Conservation (phyloP, 2,888 invertebrate genomes). For the Hylaea fasciaria region DNA sequence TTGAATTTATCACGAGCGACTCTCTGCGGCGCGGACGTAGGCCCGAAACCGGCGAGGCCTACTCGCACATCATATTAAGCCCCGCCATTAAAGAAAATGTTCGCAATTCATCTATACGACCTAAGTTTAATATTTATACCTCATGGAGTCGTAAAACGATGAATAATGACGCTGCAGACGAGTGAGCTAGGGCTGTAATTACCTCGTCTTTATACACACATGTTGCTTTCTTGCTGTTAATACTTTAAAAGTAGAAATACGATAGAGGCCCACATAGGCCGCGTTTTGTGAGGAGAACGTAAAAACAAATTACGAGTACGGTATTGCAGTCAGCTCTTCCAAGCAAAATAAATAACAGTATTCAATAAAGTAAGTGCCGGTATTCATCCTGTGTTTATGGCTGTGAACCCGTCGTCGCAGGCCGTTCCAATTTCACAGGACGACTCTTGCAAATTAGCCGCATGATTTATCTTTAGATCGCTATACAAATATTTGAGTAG, state of each 20-base stretch:
- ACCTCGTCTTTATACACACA: slow-evolving; percentile 78
- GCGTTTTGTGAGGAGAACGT: slow-evolving; percentile 62
- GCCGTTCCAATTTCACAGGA: slow-evolving; percentile 29
- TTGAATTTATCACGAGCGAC: slow-evolving; percentile 59
- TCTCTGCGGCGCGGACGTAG: slow-evolving; percentile 51
- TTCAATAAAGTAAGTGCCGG: slow-evolving; percentile 58
- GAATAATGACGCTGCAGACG: slow-evolving; percentile 83
- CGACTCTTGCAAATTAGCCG: slow-evolving; percentile 22
- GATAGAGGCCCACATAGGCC: slow-evolving; percentile 67
- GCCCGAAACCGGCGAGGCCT: slow-evolving; percentile 68
- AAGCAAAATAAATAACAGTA: slow-evolving; percentile 56
- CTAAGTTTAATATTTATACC: slow-evolving; percentile 84
- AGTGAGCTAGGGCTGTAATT: slow-evolving; percentile 83
- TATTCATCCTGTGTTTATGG: slow-evolving; percentile 45
- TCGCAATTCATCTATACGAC: slow-evolving; percentile 84
- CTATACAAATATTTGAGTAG: neutral
- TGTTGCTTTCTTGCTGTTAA: slow-evolving; percentile 80
- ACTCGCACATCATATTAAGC: slow-evolving; percentile 80
- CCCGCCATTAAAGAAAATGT: slow-evolving; percentile 84
- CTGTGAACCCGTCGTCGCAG: slow-evolving; percentile 38
- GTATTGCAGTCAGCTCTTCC: slow-evolving; percentile 55
- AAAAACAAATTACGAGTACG: slow-evolving; percentile 68
- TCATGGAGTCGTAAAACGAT: slow-evolving; percentile 84
- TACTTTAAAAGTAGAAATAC: slow-evolving; percentile 73
- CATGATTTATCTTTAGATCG: slow-evolving; percentile 11